These are phyloP conservation scores for Craterocephalus amniculus DNA, from an alignment of 2,797 vertebrate species.

Conservation along the genomic window DNA sequence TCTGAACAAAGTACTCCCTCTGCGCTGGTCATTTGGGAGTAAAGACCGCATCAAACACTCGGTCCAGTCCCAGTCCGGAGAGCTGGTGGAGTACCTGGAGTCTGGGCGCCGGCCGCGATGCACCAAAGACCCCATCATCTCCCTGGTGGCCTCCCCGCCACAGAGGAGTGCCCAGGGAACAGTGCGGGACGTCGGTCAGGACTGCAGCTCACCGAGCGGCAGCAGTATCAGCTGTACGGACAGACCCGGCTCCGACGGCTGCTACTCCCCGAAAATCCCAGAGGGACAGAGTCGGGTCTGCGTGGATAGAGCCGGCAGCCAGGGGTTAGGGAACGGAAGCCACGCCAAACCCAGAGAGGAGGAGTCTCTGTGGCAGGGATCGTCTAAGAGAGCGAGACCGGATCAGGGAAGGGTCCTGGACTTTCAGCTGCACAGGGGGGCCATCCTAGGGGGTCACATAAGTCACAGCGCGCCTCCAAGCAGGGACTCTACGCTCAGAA, in stretches of 20 bases:
- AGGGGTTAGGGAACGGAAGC: constrained; percentile 39
- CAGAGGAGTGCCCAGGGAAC: constrained; percentile 59
- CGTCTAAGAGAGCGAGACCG: constrained; percentile 69
- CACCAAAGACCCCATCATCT: constrained; percentile 87
- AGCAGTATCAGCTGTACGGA: constrained; percentile 67
- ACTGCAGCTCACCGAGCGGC: constrained; percentile 62
- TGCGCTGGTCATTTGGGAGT: constrained; percentile 87
- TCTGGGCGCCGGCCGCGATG: constrained; percentile 90
- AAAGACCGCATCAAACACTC: constrained; percentile 79
- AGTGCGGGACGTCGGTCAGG: constrained; percentile 40
- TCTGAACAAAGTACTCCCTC: constrained; percentile 81
- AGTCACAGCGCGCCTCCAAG: constrained; percentile 72
- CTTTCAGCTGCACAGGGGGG: constrained; percentile 57
- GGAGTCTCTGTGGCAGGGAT: constrained; percentile 68
- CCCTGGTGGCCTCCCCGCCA: constrained; percentile 77
- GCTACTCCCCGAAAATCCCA: constrained; percentile 61
- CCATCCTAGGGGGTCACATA: constrained; percentile 52
- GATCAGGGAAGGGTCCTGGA: constrained; percentile 72
- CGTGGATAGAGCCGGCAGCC: constrained; percentile 51
- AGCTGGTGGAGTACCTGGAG: constrained; percentile 91
- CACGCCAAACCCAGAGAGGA: constrained; percentile 66
- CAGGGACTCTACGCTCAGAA: constrained; percentile 75
- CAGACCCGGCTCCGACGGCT: constrained; percentile 38
- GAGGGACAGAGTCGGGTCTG: constrained; percentile 71
- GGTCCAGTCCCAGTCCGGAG: constrained; percentile 65